These are phyloP conservation scores for Petroica traversi DNA, from an alignment of 2,113 vertebrate genomes.

Conservation along the genomic window DNA sequence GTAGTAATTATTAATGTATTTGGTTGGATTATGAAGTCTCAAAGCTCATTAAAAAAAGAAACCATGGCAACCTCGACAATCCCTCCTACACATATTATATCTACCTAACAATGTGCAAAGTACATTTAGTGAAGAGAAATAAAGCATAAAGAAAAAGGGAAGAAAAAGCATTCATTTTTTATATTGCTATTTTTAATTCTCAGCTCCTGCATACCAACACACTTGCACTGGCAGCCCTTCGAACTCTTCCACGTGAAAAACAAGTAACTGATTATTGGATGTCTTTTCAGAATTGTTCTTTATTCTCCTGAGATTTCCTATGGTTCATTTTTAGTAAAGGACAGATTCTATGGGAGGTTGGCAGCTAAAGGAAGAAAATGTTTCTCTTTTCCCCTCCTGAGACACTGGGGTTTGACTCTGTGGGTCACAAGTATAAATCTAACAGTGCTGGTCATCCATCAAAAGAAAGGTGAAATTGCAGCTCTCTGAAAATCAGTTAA, in stretches of 20 bases:
- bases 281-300: background rate
- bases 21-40: conserved; percentile 54
- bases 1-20: conserved; percentile 65
- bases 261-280: background rate
- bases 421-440: background rate
- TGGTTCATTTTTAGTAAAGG: background rate
- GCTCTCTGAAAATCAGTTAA: background rate
- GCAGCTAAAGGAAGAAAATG: background rate
- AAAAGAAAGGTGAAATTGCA: background rate
- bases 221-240: background rate
- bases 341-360: background rate
- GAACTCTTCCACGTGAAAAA: background rate
- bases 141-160: conserved; percentile 34
- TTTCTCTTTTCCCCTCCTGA: background rate
- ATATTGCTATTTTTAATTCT: conserved; percentile 37
- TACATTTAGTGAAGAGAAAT: conserved; percentile 39
- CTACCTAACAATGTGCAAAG: conserved; percentile 61
- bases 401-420: background rate
- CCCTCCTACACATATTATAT: conserved; percentile 64
- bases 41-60: conserved; percentile 73
- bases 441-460: background rate
- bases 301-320: background rate
- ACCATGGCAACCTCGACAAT: conserved; percentile 71
- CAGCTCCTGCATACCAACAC: background rate
- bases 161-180: background rate